Base-by-base conservation (phyloP, 2,888 invertebrate species). In the Ametastegia equiseti region DNA sequence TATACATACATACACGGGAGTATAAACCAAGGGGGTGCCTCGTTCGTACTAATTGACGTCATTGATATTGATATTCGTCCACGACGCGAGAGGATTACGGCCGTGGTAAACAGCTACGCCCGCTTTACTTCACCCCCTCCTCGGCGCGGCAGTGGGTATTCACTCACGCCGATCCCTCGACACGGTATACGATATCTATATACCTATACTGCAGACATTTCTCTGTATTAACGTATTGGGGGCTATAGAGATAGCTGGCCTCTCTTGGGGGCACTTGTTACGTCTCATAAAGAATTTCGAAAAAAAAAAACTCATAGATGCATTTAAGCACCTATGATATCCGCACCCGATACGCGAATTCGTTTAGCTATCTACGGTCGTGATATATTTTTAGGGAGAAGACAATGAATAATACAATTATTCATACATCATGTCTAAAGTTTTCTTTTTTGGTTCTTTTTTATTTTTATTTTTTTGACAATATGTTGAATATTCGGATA, bases 51-150 rank as follows among this genome's bases (percentile, higher is more conserved):
- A 91, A 91, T 91, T 91, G 90, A 91, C 91, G 90, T 91, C 91
- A 91, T 91, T 91, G 91, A 91, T 91, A 91, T 91, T 89, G 90
- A 90, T 90, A 90, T 90, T 88, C 90, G 91, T 90, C 90, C 90
- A 90, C 90, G 90, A 90, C 42, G 69, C 75, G 78, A 50, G 67
- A 60, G 57, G 78, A 75, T 78, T 78, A 78, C 78, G 60, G 33
- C 78, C 23, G 78, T 57, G 78, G 73, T 67, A 65, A 71, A 65
- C 79, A 81, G 63, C 60, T 78, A 78, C 78, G 60, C 69, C 78
- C 78, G n/a, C 50, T 42, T 39, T n/a, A 19, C 45, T 36, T 36
- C 75, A 57, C 23, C 36, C 30, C 71, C n/a, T n/a, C n/a, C n/a
- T n/a, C n/a, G n/a, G n/a, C n/a, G n/a, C n/a, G n/a, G n/a, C n/a